phyloP scores from a whole-genome alignment of 1,140 invertebrate genomes.

The Lerema accius region DNA sequence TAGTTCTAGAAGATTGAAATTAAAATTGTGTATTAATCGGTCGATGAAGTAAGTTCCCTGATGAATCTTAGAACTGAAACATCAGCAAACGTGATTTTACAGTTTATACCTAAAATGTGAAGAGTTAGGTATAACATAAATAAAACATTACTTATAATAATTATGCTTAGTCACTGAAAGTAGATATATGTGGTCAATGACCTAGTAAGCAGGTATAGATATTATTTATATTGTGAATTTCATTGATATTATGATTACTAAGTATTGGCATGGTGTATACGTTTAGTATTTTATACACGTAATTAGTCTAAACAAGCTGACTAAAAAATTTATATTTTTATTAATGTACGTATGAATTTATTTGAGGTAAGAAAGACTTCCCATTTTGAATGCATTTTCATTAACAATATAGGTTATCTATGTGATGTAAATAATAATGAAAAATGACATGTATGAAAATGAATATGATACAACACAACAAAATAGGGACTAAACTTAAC shows the following conservation, averaged over 20 bases:
- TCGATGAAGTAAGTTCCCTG: constrained; percentile 49
- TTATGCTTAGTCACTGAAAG: constrained; percentile 68
- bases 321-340: constrained; percentile 4
- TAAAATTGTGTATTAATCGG: constrained; percentile 77
- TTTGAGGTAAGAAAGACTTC: constrained; percentile 29
- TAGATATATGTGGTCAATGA: constrained; percentile 51
- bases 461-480: constrained; percentile 30
- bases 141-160: constrained; percentile 56
- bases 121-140: constrained; percentile 61
- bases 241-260: too few species aligned
- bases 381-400: constrained; percentile 14
- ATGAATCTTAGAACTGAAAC: constrained; percentile 71
- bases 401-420: neutral
- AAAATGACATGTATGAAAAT: constrained; percentile 25
- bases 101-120: constrained; percentile 50
- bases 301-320: too few species aligned
- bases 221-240: too few species aligned
- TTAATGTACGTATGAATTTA: constrained; percentile 55
- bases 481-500: constrained; percentile 29
- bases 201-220: constrained; percentile 54
- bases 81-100: constrained; percentile 56
- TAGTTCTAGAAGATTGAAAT: constrained; percentile 57
- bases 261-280: too few species aligned
- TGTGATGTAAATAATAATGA: constrained; percentile 17
- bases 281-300: constrained; percentile 44